Percentiles rank a stretch among this genome's conserved stretches.
These are phyloP conservation scores for Ophioderma brevispina DNA, from an alignment of 35 echinoderm and acorn worm genomes.

Conservation along the genomic window DNA sequence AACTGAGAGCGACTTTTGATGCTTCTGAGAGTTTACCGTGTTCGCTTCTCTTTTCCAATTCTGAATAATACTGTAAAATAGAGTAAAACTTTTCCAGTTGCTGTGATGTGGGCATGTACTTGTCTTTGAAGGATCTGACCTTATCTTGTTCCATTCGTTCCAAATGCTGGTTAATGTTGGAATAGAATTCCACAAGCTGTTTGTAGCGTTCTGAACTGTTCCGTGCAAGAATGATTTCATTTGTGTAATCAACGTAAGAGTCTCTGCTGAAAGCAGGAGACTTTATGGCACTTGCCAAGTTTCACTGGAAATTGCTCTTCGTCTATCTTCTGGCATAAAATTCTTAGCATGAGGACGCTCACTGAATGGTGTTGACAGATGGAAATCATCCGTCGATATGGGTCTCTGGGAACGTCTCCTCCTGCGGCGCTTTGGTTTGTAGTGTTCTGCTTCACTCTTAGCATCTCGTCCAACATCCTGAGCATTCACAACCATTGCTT, in stretches of 20 bases:
- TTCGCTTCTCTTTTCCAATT: constrained; percentile 38
- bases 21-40: not conserved
- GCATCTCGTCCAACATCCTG: not conserved
- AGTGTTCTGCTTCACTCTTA: not conserved
- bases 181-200: constrained; percentile 62
- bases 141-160: constrained; percentile 44
- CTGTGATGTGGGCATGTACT: constrained; percentile 46
- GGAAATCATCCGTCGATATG: not conserved
- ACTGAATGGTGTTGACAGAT: constrained; percentile 17
- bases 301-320: constrained; percentile 53
- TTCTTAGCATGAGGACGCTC: constrained; percentile 43
- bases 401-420: not conserved
- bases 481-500: not conserved
- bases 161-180: constrained; percentile 44
- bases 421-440: not conserved
- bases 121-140: constrained; percentile 22
- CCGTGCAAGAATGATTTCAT: constrained; percentile 42
- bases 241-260: constrained; percentile 57
- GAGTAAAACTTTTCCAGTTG: constrained; percentile 55
- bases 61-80: constrained; percentile 51
- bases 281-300: constrained; percentile 32
- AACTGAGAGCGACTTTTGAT: not conserved
- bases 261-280: constrained; percentile 50
- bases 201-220: constrained; percentile 46
- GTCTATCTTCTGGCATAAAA: constrained; percentile 14